These are phyloP conservation scores for Ormyrus nitidulus DNA, from an alignment of 2,888 invertebrate genomes.

Conservation along the genomic window DNA sequence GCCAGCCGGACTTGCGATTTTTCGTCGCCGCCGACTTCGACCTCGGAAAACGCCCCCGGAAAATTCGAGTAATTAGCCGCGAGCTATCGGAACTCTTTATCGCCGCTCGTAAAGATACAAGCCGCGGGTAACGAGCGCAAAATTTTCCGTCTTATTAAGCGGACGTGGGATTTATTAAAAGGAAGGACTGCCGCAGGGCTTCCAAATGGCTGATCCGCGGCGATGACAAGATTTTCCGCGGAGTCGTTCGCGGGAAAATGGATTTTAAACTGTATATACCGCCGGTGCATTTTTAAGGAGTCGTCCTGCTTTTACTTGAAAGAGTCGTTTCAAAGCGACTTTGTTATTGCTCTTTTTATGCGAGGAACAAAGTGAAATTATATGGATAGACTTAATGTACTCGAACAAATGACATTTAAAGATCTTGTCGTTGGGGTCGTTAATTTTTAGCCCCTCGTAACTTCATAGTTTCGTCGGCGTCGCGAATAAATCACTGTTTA, in stretches of 20 bases:
- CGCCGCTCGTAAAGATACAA: conserved; percentile 9
- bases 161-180: not conserved
- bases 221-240: too few relatives aligned
- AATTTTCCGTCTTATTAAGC: conserved; percentile 18
- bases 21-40: too few relatives aligned
- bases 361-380: not conserved
- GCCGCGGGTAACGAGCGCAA: not conserved
- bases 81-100: conserved; percentile 24
- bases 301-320: too few relatives aligned
- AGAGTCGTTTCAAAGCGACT: not conserved
- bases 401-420: not conserved
- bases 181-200: too few relatives aligned
- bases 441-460: conserved; percentile 11
- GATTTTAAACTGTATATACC: too few relatives aligned
- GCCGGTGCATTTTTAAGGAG: too few relatives aligned
- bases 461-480: not conserved
- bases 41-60: not conserved
- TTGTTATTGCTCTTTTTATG: not conserved
- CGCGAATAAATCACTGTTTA: too few relatives aligned
- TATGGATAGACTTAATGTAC: conserved; percentile 7
- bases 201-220: too few relatives aligned
- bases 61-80: conserved; percentile 29
- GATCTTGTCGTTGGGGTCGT: conserved; percentile 13
- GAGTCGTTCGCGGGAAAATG: too few relatives aligned
- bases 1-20: too few relatives aligned